A percentile compares a stretch with the other conserved stretches of the same genome.
Evolutionary conservation across 2,888 invertebrate genomes (phyloP).

Genomic region (Catocala fraxini): DNA sequence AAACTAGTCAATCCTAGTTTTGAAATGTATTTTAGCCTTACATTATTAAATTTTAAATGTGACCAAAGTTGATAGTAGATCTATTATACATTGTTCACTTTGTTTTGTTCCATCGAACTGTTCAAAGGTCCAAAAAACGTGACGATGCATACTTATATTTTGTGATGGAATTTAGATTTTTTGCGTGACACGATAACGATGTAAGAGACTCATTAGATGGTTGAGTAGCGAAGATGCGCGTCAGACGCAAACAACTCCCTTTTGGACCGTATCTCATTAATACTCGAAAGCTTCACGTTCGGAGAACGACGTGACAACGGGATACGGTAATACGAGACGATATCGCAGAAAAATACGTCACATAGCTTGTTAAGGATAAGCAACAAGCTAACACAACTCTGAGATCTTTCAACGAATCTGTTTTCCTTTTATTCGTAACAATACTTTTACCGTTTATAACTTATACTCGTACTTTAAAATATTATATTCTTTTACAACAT

Average conservation of each 20-base stretch:
- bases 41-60: no score
- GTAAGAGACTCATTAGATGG: constrained; percentile 38
- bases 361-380: constrained; percentile 11
- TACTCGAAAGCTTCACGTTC: constrained; percentile 46
- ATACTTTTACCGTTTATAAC: no score
- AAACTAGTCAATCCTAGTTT: no score
- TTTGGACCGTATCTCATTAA: constrained; percentile 51
- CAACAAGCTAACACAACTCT: not conserved
- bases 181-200: constrained; percentile 28
- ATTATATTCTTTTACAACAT: no score
- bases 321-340: constrained; percentile 23
- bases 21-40: no score
- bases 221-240: constrained; percentile 33
- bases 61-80: no score
- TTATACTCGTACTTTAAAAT: no score
- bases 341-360: constrained; percentile 23
- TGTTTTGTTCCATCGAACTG: not conserved
- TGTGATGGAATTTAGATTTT: constrained; percentile 17
- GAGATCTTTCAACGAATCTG: not conserved
- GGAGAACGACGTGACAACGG: constrained; percentile 31
- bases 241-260: constrained; percentile 49
- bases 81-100: no score
- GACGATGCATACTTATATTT: constrained; percentile 8
- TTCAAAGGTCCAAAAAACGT: constrained; percentile 2
- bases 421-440: no score